phyloP scores from a whole-genome alignment of 2,113 vertebrate species.

The Mionectes macconnelli region DNA sequence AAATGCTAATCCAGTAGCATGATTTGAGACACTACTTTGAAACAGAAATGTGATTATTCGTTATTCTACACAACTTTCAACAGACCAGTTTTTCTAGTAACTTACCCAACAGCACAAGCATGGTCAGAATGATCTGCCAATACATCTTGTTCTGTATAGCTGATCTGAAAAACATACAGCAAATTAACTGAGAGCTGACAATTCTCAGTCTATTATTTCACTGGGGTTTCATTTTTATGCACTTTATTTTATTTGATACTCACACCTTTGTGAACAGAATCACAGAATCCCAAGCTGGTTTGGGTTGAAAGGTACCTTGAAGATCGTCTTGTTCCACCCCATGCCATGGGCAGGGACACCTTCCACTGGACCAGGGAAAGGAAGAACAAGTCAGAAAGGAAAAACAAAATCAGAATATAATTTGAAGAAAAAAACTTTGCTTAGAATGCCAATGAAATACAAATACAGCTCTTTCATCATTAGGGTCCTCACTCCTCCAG shows the following conservation, averaged over 20 bases:
- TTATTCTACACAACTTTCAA: neutral
- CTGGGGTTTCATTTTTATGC: neutral
- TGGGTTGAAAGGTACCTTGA: neutral
- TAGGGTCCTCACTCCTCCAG: neutral
- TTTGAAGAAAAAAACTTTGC: neutral
- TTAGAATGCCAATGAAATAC: neutral
- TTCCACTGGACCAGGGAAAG: neutral
- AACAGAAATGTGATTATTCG: neutral
- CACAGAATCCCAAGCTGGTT: neutral
- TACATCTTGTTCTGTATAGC: constrained; percentile 62
- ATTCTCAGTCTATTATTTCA: neutral
- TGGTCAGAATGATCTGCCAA: constrained; percentile 16
- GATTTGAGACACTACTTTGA: neutral
- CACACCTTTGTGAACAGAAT: neutral
- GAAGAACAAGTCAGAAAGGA: neutral
- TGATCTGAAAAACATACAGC: constrained; percentile 42
- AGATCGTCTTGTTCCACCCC: neutral
- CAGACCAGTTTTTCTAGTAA: neutral
- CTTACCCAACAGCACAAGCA: constrained; percentile 69
- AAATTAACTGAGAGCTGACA: neutral
- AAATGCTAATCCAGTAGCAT: neutral
- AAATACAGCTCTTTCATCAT: neutral
- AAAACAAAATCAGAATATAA: neutral
- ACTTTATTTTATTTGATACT: neutral
- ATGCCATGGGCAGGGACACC: neutral